A percentile compares a stretch with the other conserved stretches of the same genome.
phyloP scores from a whole-genome alignment of 1,140 invertebrate species.

The Propsilocerus akamusi region DNA sequence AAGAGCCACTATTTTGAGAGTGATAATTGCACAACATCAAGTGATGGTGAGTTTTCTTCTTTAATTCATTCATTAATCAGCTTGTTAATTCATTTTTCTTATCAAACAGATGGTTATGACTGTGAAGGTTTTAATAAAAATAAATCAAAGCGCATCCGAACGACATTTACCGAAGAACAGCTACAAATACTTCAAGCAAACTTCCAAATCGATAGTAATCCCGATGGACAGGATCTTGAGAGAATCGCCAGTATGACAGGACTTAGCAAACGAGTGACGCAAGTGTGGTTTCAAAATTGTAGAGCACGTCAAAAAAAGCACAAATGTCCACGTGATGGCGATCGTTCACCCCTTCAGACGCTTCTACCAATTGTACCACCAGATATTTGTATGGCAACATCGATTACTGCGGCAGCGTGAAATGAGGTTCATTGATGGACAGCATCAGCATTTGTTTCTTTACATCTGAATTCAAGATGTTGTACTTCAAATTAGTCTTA shows the following conservation, averaged over 20 bases:
- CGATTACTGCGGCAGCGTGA: not conserved
- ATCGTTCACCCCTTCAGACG: conserved; percentile 22
- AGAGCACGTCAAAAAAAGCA: conserved; percentile 95
- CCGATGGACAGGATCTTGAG: conserved; percentile 95
- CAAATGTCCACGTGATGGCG: conserved; percentile 60
- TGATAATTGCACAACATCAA: conserved; percentile 73
- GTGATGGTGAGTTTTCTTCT: conserved; percentile 40
- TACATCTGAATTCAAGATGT: not conserved
- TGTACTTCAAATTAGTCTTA: not conserved
- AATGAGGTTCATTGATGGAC: not conserved
- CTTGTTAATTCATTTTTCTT: conserved; percentile 3
- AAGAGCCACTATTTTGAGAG: conserved; percentile 92
- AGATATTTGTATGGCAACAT: not conserved
- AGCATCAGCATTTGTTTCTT: not conserved
- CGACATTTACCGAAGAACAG: conserved; percentile 97
- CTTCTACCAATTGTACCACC: not conserved
- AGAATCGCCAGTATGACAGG: conserved; percentile 95
- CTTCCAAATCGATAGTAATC: conserved; percentile 95
- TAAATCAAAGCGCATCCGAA: conserved; percentile 91
- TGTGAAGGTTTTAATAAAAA: conserved; percentile 75
- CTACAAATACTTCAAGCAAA: conserved; percentile 92
- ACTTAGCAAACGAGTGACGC: conserved; percentile 91
- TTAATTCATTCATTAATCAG: conserved; percentile 17
- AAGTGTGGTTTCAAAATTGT: conserved; percentile 99
- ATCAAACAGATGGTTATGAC: conserved; percentile 61